Evolutionary conservation across 1,140 invertebrate genomes (phyloP).

Genomic region (Lepidurus apus): DNA sequence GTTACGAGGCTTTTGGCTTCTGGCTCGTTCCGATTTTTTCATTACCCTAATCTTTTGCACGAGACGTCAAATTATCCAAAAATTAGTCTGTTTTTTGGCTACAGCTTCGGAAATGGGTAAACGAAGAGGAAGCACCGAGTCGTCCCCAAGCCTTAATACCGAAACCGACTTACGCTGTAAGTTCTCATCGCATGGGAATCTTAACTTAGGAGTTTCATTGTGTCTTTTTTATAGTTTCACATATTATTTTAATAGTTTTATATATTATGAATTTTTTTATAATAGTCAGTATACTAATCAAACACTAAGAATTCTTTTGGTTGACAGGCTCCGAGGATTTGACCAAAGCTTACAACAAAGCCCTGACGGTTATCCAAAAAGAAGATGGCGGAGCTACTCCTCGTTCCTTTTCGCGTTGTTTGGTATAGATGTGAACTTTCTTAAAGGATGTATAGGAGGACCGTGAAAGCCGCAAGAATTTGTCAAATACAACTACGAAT

Average conservation of each 20-base stretch:
- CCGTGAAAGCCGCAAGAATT: too few species aligned
- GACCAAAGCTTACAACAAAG: conserved; percentile 81
- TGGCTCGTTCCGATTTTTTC: not conserved
- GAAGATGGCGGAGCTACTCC: conserved; percentile 86
- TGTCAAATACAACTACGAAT: conserved; percentile 88
- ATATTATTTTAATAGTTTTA: too few species aligned
- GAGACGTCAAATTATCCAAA: conserved; percentile 32
- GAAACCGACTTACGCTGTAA: too few species aligned
- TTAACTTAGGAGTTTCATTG: too few species aligned
- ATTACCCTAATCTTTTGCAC: not conserved
- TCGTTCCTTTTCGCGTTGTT: conserved; percentile 79
- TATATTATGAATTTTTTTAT: too few species aligned
- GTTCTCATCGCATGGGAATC: too few species aligned
- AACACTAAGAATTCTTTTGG: conserved; percentile 24
- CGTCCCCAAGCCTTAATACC: too few species aligned
- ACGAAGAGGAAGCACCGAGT: conserved; percentile 62
- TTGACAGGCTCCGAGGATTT: conserved; percentile 83
- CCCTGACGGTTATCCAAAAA: conserved; percentile 82
- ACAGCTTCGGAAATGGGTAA: conserved; percentile 81
- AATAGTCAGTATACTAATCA: too few species aligned
- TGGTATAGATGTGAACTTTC: conserved; percentile 93
- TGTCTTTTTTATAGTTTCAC: too few species aligned
- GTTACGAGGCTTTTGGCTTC: not conserved
- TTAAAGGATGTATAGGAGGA: conserved; percentile 80
- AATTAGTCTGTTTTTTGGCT: conserved; percentile 85